Evolutionary conservation across 2,888 invertebrate species (phyloP).

Genomic region (Tortricodes alternella): DNA sequence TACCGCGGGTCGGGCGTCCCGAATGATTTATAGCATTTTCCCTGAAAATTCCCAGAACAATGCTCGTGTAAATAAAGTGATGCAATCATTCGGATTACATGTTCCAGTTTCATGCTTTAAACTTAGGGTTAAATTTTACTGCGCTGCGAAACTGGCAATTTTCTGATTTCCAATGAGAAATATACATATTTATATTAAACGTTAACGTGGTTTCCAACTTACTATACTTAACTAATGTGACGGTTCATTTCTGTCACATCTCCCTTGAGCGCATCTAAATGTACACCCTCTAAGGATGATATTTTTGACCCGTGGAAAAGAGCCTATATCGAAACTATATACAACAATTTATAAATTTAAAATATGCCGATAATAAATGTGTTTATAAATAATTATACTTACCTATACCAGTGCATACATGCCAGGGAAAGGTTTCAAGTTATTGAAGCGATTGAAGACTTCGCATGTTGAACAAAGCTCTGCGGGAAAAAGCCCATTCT

Average conservation of each 20-base stretch:
- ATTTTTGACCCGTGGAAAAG: no score
- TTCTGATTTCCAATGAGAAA: neutral
- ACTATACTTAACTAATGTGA: no score
- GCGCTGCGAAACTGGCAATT: slow-evolving; percentile 7
- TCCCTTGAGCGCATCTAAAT: no score
- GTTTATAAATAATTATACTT: no score
- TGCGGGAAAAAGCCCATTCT: slow-evolving; percentile 51
- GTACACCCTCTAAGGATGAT: no score
- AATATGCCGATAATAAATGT: no score
- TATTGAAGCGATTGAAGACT: neutral
- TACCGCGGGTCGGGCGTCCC: slow-evolving; percentile 29
- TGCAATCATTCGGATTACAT: slow-evolving; percentile 23
- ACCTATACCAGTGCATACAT: neutral
- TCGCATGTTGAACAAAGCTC: slow-evolving; percentile 33
- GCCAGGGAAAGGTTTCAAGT: neutral
- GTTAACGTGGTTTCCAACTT: no score
- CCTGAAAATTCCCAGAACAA: slow-evolving; percentile 17
- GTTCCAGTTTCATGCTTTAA: slow-evolving; percentile 19
- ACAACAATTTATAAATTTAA: no score
- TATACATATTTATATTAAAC: no score
- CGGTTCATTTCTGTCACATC: no score
- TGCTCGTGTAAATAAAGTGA: slow-evolving; percentile 19
- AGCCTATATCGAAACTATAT: no score
- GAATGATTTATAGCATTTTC: slow-evolving; percentile 42
- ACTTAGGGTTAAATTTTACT: slow-evolving; percentile 11